These are phyloP conservation scores for Dicrostonyx torquatus DNA, from an alignment of 2,797 vertebrate genomes.

Conservation along the genomic window DNA sequence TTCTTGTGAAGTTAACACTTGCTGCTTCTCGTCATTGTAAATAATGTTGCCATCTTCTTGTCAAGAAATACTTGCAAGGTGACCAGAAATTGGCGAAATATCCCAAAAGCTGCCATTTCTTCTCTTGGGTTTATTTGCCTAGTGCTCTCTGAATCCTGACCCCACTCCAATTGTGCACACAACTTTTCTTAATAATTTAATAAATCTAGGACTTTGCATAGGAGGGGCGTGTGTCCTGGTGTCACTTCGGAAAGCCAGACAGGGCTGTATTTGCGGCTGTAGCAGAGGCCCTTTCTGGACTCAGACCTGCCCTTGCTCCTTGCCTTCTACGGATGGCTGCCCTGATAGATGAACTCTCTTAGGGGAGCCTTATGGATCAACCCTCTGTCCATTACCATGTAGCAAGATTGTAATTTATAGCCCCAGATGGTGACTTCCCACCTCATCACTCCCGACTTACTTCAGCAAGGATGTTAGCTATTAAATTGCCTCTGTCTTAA, in stretches of 20 bases:
- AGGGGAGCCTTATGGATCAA: slow-evolving; percentile 57
- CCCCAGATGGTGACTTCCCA: slow-evolving; percentile 74
- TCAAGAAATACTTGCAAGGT: slow-evolving; percentile 8
- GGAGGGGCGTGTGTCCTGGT: not conserved
- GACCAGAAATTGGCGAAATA: slow-evolving; percentile 10
- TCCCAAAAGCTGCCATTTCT: not conserved
- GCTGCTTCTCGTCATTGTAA: not conserved
- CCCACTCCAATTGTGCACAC: not conserved
- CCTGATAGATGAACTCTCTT: slow-evolving; percentile 66
- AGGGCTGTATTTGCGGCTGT: not conserved
- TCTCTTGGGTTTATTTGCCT: not conserved
- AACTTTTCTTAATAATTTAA: slow-evolving; percentile 14
- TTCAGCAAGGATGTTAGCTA: slow-evolving; percentile 63
- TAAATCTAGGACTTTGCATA: not conserved
- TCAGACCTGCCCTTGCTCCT: not conserved
- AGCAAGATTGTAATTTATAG: slow-evolving; percentile 64
- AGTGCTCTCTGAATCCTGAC: not conserved
- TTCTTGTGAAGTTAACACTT: not conserved
- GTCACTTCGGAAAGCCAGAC: not conserved
- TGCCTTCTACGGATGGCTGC: slow-evolving; percentile 38
- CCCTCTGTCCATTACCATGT: slow-evolving; percentile 59
- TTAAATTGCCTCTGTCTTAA: slow-evolving; percentile 57
- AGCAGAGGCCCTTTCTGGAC: not conserved
- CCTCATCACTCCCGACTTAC: slow-evolving; percentile 42
- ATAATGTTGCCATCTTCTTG: not conserved